These are phyloP conservation scores for Hippocampus guttulatus DNA, from an alignment of 2,113 vertebrate genomes.

Conservation along the genomic window DNA sequence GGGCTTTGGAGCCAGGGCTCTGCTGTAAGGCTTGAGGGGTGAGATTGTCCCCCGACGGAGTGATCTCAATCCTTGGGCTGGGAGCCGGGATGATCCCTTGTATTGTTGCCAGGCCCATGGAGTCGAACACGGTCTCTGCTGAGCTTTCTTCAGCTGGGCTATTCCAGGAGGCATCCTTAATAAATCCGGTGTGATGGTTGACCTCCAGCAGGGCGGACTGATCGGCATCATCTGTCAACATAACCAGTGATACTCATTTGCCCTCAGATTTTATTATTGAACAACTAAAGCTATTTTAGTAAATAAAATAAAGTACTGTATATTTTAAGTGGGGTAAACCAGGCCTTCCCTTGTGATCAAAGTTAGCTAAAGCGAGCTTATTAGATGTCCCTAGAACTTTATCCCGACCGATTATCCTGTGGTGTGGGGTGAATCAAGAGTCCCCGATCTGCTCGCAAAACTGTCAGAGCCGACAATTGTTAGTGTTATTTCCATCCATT, in stretches of 20 bases:
- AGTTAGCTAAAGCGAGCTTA: background rate
- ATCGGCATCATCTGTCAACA: constrained; percentile 58
- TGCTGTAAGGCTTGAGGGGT: constrained; percentile 76
- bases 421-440: background rate
- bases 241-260: background rate
- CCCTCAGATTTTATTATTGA: background rate
- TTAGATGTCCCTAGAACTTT: background rate
- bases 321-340: too few relatives aligned
- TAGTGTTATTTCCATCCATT: background rate
- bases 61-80: constrained; percentile 97
- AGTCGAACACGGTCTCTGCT: constrained; percentile 22
- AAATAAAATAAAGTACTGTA: too few relatives aligned
- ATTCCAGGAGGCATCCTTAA: constrained; percentile 55
- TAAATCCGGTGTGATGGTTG: constrained; percentile 69
- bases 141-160: constrained; percentile 65
- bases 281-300: background rate
- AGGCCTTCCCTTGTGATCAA: too few relatives aligned
- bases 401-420: background rate
- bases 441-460: background rate
- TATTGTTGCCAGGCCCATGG: constrained; percentile 52
- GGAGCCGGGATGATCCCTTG: constrained; percentile 72
- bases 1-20: constrained; percentile 73
- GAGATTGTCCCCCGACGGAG: constrained; percentile 84
- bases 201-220: constrained; percentile 79
- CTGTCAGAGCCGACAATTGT: background rate